A percentile compares a stretch with the other conserved stretches of the same genome.
Conservation (phyloP, 2,888 invertebrate genomes). For the Hirtodrosophila cameraria region DNA sequence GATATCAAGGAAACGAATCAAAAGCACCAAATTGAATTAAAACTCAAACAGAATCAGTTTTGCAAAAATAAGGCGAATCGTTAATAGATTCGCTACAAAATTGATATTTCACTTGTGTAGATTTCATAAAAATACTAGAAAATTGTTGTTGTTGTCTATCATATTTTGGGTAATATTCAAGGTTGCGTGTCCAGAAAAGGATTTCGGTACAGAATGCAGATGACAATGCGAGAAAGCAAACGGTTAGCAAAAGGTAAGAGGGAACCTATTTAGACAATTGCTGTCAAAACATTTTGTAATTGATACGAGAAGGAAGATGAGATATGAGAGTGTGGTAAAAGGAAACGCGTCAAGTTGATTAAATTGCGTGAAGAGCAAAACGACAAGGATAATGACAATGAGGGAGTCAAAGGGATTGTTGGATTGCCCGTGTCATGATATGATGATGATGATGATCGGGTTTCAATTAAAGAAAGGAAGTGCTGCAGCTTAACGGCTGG, state of each 20-base stretch:
- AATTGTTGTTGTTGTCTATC: neutral
- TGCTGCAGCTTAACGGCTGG: slow-evolving; percentile 24
- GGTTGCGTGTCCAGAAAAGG: slow-evolving; percentile 16
- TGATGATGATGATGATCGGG: slow-evolving; percentile 60
- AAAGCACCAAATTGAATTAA: too few relatives aligned
- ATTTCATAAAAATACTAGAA: too few relatives aligned
- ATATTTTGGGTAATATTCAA: slow-evolving; percentile 4
- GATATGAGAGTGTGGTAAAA: neutral
- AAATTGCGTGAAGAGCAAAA: slow-evolving; percentile 67
- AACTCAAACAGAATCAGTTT: too few relatives aligned
- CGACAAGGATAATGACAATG: slow-evolving; percentile 49
- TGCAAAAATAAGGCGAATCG: too few relatives aligned
- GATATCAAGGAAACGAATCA: too few relatives aligned
- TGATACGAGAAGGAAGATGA: slow-evolving; percentile 48
- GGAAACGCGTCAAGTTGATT: slow-evolving; percentile 76
- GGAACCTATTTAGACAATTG: slow-evolving; percentile 75
- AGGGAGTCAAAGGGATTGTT: slow-evolving; percentile 51
- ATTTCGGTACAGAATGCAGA: slow-evolving; percentile 12
- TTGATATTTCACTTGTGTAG: too few relatives aligned
- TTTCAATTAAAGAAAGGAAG: slow-evolving; percentile 78
- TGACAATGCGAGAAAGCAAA: neutral
- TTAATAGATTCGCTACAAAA: too few relatives aligned
- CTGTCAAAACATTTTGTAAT: slow-evolving; percentile 77
- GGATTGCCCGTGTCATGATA: slow-evolving; percentile 78
- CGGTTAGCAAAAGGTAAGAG: slow-evolving; percentile 5